phyloP scores from a whole-genome alignment of 2,113 vertebrate genomes.

The Tragelaphus buxtoni region DNA sequence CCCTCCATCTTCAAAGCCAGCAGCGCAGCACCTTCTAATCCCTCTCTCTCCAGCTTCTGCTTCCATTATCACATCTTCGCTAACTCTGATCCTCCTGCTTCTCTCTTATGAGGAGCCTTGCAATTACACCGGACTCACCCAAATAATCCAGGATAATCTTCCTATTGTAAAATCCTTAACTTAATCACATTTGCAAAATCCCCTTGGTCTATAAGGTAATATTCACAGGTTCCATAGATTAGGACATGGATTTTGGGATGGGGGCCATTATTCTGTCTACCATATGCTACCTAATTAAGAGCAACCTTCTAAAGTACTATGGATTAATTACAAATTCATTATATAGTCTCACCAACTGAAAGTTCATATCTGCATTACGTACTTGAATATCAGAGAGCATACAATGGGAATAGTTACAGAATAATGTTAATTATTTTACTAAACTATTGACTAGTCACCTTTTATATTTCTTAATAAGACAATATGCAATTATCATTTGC shows the following conservation, averaged over 20 bases:
- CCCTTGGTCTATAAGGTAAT: background rate
- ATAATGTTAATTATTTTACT: background rate
- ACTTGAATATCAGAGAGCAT: background rate
- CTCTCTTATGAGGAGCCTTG: background rate
- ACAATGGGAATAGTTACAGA: background rate
- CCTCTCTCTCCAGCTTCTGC: background rate
- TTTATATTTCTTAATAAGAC: background rate
- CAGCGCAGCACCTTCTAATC: fast-evolving
- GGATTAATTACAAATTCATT: background rate
- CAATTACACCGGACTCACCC: background rate
- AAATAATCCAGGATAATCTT: background rate
- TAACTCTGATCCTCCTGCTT: background rate
- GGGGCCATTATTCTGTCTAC: background rate
- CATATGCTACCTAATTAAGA: background rate
- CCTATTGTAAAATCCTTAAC: background rate
- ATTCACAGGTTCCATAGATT: background rate
- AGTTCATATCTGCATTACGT: background rate
- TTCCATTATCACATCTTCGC: background rate
- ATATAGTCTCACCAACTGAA: background rate
- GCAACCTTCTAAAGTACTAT: background rate
- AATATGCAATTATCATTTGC: background rate
- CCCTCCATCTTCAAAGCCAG: background rate
- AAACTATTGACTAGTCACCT: background rate
- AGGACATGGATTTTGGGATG: background rate
- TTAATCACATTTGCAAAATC: background rate